A percentile compares a stretch with the other conserved stretches of the same genome.
Conservation (phyloP, 2,113 vertebrate genomes). For the Brachyhypopomus gauderio region DNA sequence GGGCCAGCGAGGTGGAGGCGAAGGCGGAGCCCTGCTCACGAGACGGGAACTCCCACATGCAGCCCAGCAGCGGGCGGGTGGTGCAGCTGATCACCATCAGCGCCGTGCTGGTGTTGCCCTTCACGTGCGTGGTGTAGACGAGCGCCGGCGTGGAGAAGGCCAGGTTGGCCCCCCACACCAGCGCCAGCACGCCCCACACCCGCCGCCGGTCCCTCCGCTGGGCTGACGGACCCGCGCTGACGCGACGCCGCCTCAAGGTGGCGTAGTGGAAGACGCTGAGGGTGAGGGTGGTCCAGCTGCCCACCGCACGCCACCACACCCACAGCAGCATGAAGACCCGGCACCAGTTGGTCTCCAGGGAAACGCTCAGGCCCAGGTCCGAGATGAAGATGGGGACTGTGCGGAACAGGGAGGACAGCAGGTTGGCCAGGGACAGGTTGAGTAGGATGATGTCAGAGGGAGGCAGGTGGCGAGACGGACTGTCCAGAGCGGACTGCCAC, state of each 20-base stretch:
- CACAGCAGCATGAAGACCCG: constrained; percentile 79
- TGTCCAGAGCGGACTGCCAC: constrained; percentile 64
- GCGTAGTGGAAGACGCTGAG: constrained; percentile 77
- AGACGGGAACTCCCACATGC: constrained; percentile 76
- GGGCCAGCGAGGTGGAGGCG: constrained; percentile 70
- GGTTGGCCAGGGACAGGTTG: constrained; percentile 77
- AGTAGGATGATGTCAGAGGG: constrained; percentile 75
- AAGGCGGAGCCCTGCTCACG: constrained; percentile 66
- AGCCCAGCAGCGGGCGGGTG: constrained; percentile 77
- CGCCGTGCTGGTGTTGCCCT: constrained; percentile 70
- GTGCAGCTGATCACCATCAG: constrained; percentile 82
- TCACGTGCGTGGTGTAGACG: constrained; percentile 65
- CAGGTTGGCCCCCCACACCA: constrained; percentile 74
- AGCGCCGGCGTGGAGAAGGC: constrained; percentile 73
- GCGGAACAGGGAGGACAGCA: constrained; percentile 76
- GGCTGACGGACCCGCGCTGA: constrained; percentile 59
- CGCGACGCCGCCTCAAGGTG: constrained; percentile 67
- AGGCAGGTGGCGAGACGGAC: constrained; percentile 59
- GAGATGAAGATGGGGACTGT: constrained; percentile 79
- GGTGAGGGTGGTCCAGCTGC: constrained; percentile 76
- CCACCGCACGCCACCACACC: constrained; percentile 79
- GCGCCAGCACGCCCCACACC: constrained; percentile 61
- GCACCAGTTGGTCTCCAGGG: constrained; percentile 71
- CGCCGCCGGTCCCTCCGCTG: constrained; percentile 65
- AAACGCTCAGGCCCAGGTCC: constrained; percentile 72